Evolutionary conservation across 2,797 vertebrate genomes (phyloP).

Genomic region (Moxostoma hubbsi): DNA sequence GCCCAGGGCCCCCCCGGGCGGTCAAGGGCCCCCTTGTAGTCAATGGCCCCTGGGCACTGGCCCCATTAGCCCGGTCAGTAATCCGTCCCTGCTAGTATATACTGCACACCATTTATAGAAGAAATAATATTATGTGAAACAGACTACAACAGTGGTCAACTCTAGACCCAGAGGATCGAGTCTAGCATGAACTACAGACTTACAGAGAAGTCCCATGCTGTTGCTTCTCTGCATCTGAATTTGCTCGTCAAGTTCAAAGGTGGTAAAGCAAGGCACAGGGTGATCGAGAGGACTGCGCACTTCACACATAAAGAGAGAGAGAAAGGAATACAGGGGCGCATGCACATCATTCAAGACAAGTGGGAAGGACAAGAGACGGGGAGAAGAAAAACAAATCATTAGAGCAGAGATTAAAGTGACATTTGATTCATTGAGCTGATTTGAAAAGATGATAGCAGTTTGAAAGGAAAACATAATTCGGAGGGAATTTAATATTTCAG

Average conservation of each 20-base stretch:
- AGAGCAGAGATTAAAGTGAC: conserved; percentile 9
- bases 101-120: background rate
- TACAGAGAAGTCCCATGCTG: conserved; percentile 95
- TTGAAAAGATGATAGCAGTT: too few species aligned
- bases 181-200: conserved; percentile 67
- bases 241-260: conserved; percentile 83
- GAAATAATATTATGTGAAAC: background rate
- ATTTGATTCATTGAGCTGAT: too few species aligned
- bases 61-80: too few species aligned
- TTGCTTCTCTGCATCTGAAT: conserved; percentile 87
- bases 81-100: background rate
- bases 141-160: background rate
- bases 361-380: conserved; percentile 1
- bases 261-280: conserved; percentile 87
- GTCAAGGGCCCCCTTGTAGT: too few species aligned
- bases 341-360: conserved; percentile 30
- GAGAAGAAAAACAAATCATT: conserved; percentile 56
- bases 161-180: background rate
- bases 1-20: too few species aligned
- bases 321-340: conserved; percentile 6
- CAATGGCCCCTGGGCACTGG: too few species aligned
- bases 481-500: too few species aligned
- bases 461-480: too few species aligned
- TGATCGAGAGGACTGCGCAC: conserved; percentile 87
- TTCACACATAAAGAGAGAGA: conserved; percentile 61